Conservation (phyloP, 2,113 vertebrate genomes). For the Chunga burmeisteri region DNA sequence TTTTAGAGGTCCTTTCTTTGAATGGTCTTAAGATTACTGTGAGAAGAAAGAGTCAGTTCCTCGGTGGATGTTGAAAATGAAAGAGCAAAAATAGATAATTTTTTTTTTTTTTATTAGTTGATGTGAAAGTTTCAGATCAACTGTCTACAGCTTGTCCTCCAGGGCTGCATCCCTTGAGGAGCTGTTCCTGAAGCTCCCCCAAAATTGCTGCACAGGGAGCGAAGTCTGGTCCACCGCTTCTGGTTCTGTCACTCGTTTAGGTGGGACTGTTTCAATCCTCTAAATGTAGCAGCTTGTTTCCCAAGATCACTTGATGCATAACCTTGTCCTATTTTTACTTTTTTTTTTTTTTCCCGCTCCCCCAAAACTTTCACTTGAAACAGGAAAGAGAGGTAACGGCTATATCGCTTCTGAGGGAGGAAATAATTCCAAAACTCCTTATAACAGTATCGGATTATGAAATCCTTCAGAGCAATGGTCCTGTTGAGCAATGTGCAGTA, state of each 20-base stretch:
- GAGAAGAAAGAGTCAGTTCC: neutral
- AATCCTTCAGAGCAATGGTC: neutral
- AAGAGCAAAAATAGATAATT: neutral
- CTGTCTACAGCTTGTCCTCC: neutral
- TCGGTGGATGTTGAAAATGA: neutral
- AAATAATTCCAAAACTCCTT: neutral
- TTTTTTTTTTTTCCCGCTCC: neutral
- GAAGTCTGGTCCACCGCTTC: neutral
- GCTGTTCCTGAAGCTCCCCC: neutral
- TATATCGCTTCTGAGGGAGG: neutral
- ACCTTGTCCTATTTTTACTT: neutral
- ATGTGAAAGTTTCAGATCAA: neutral
- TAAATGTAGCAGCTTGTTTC: neutral
- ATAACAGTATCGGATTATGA: rapidly evolving
- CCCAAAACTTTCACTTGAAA: neutral
- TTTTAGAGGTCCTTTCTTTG: neutral
- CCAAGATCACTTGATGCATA: neutral
- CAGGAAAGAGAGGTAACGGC: neutral
- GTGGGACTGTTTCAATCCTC: neutral
- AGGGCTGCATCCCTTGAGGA: neutral
- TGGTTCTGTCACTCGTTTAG: neutral
- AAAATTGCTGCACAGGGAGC: neutral
- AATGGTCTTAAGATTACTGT: neutral
- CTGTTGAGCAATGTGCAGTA: neutral
- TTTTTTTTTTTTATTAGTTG: neutral